Evolutionary conservation across 1,140 invertebrate species (phyloP), one percentile per base, ranked within the genome.

Genomic region (Caenorhabditis latens): DNA sequence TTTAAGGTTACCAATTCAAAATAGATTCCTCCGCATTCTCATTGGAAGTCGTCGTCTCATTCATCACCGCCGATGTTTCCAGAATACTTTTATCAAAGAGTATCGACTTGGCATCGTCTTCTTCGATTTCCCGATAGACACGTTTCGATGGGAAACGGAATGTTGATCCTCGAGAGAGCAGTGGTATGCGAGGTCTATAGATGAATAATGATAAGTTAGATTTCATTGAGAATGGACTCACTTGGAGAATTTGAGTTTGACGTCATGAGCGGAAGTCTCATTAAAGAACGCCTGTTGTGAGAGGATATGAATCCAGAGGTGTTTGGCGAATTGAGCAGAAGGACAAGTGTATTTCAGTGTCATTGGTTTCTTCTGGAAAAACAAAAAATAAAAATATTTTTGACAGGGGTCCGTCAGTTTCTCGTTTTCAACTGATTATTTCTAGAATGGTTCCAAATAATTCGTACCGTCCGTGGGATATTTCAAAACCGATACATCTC

Each of bases 241-340:
- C 90, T 91, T 92, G 4, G 91, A 91, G 83, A 92, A 91, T 50
- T 87, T 91, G 32, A 90, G 90, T 87, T 91, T 91, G 19, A 92
- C 85, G 32, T 58, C 42, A 40, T 63, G 46, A 43, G 91, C 87
- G 24, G 58, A 50, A n/a, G 84, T 71, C 57, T 90, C 91, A 48
- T 90, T 92, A 88, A 91, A 91, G 67, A 91, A 91, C 14, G 88
- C 90, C 79, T 92, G 90, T 50, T 91, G 90, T 6, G 90, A 88
- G 7, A 91, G 86, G 19, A 92, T 75, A 88, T 91, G 90, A 24
- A 86, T 55, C 90, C 90, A 91, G 13, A 91, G 84, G 83, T 91
- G 89, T 85, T 91, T 91, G 2, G 91, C 90, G 71, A 88, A 91
- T n/a, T 88, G 75, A n/a, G 88, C 65, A 14, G 48, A 88, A 19